Conservation (phyloP, 2,797 vertebrate genomes). For the Picus viridis region DNA sequence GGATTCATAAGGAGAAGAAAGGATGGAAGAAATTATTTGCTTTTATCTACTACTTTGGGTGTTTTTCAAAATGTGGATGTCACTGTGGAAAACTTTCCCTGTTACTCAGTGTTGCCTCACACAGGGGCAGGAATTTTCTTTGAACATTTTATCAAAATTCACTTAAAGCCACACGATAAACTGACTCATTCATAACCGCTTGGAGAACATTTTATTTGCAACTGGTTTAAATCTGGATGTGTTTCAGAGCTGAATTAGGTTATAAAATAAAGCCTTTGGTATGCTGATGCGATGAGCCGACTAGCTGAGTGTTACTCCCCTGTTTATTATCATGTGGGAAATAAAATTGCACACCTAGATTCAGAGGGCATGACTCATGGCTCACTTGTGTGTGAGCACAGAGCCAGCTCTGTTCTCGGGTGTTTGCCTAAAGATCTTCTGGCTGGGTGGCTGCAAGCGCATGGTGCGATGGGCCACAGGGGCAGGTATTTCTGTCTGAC, state of each 20-base stretch:
- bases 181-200: not conserved
- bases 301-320: not conserved
- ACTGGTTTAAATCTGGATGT: conserved; percentile 35
- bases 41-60: conserved; percentile 7
- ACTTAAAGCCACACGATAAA: conserved; percentile 52
- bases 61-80: conserved; percentile 5
- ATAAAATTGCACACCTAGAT: conserved; percentile 45
- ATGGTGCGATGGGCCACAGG: not conserved
- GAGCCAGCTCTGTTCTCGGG: not conserved
- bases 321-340: conserved; percentile 61
- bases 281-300: conserved; percentile 50
- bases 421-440: conserved; percentile 13
- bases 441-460: not conserved
- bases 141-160: conserved; percentile 60
- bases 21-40: not conserved
- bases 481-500: not conserved
- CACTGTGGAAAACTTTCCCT: conserved; percentile 20
- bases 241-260: conserved; percentile 54
- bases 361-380: conserved; percentile 11
- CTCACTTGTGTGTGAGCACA: not conserved
- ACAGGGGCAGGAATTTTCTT: conserved; percentile 48
- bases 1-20: not conserved
- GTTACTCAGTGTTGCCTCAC: conserved; percentile 59
- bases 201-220: conserved; percentile 34
- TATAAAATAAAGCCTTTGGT: conserved; percentile 65